phyloP scores from a whole-genome alignment of 2,888 invertebrate genomes.

The Hirtodrosophila alboralis region DNA sequence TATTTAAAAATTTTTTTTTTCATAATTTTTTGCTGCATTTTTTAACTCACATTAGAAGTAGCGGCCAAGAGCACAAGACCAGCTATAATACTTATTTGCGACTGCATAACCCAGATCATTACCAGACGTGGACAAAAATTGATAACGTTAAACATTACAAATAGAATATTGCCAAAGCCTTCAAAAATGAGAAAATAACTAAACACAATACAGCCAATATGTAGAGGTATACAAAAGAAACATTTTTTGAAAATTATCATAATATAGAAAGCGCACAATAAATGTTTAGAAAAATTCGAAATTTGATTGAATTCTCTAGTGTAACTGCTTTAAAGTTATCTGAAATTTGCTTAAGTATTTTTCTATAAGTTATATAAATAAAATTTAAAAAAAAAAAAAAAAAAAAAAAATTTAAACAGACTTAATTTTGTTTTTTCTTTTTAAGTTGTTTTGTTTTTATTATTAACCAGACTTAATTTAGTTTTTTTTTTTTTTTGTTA shows the following conservation, averaged over 20 bases:
- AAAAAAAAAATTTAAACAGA: no score
- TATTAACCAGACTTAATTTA: no score
- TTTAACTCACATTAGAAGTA: conserved; percentile 27
- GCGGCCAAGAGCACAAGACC: conserved; percentile 29
- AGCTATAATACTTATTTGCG: conserved; percentile 24
- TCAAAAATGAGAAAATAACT: conserved; percentile 3
- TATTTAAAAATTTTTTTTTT: neutral
- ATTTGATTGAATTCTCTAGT: no score
- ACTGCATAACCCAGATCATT: conserved; percentile 28
- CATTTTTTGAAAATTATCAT: conserved; percentile 38
- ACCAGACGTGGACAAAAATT: conserved; percentile 8
- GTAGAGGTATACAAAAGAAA: conserved; percentile 27
- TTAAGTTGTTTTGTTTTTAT: no score
- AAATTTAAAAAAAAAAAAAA: no score
- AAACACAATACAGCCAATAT: conserved; percentile 22
- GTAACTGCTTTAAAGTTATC: no score
- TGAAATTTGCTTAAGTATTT: no score
- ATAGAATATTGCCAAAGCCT: neutral
- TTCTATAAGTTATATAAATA: no score
- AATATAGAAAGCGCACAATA: no score
- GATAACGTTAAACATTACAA: rapidly evolving
- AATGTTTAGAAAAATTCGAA: no score
- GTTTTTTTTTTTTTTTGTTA: no score
- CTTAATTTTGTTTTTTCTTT: no score
- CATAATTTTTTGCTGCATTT: conserved; percentile 2